Percentiles rank a stretch among this genome's conserved stretches.
Conservation (phyloP, 2,888 invertebrate species). For the Mythimna pallens region DNA sequence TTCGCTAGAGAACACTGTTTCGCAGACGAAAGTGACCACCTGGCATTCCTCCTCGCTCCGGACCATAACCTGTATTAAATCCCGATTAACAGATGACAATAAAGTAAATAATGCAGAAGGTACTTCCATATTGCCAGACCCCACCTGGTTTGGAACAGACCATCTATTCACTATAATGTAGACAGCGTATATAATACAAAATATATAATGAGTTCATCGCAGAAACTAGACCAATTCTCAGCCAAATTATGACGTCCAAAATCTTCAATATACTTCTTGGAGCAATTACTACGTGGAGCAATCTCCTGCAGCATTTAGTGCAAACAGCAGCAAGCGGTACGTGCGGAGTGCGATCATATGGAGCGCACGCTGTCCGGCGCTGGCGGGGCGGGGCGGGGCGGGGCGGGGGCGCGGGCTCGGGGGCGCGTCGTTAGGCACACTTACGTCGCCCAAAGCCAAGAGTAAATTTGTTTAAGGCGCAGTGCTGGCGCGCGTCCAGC, state of each 20-base stretch:
- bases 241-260: too few relatives aligned
- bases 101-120: not conserved
- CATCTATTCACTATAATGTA: too few relatives aligned
- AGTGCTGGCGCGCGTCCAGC: conserved; percentile 50
- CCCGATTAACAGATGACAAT: too few relatives aligned
- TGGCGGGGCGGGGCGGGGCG: not conserved
- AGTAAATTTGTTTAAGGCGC: conserved; percentile 62
- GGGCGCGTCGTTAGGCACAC: conserved; percentile 52
- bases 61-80: too few relatives aligned
- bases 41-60: too few relatives aligned
- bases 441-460: conserved; percentile 54
- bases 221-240: too few relatives aligned
- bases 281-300: not conserved
- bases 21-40: too few relatives aligned
- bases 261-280: not conserved
- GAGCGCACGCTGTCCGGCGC: conserved; percentile 11
- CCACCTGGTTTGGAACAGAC: not conserved
- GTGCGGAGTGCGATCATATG: not conserved
- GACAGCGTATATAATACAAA: too few relatives aligned
- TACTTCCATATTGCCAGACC: not conserved
- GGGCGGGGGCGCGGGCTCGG: not conserved
- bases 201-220: too few relatives aligned
- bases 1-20: too few relatives aligned
- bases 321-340: not conserved
- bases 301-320: not conserved